These are phyloP conservation scores for Aspiorhynchus laticeps DNA, from an alignment of 2,113 vertebrate genomes.

Conservation along the genomic window DNA sequence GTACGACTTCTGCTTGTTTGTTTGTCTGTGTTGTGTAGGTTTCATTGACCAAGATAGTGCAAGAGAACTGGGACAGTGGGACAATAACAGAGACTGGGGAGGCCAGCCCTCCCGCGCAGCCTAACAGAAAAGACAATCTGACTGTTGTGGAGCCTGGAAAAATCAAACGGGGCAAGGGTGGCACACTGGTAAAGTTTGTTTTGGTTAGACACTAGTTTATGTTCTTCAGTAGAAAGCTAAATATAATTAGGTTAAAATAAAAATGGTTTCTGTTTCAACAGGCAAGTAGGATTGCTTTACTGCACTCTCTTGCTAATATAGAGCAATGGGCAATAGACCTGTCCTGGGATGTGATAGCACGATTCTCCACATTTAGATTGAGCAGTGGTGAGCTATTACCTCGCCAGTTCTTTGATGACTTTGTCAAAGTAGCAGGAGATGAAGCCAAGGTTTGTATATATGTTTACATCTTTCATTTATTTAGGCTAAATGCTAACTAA, in stretches of 20 bases:
- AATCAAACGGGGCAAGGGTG: constrained; percentile 73
- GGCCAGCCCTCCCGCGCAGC: constrained; percentile 62
- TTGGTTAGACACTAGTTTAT: not conserved
- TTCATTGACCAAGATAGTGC: constrained; percentile 64
- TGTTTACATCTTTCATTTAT: not conserved
- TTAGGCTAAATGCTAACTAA: not conserved
- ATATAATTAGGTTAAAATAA: not conserved
- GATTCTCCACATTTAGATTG: constrained; percentile 63
- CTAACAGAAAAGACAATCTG: constrained; percentile 64
- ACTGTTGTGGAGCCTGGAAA: constrained; percentile 67
- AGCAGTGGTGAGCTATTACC: constrained; percentile 61
- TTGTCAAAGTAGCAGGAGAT: constrained; percentile 73
- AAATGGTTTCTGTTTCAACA: constrained; percentile 38
- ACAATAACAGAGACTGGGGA: constrained; percentile 66
- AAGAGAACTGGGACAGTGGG: constrained; percentile 63
- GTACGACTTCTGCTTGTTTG: not conserved
- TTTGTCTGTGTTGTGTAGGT: constrained; percentile 57
- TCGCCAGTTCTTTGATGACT: constrained; percentile 69
- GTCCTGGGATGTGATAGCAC: constrained; percentile 71
- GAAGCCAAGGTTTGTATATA: constrained; percentile 68
- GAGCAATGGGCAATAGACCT: constrained; percentile 75
- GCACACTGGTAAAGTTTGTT: constrained; percentile 65
- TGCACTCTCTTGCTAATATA: constrained; percentile 73
- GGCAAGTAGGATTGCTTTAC: constrained; percentile 70
- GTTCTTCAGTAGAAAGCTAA: not conserved